These are phyloP conservation scores for Rhinatrema bivittatum DNA, from an alignment of 2,797 vertebrate species.

Conservation along the genomic window DNA sequence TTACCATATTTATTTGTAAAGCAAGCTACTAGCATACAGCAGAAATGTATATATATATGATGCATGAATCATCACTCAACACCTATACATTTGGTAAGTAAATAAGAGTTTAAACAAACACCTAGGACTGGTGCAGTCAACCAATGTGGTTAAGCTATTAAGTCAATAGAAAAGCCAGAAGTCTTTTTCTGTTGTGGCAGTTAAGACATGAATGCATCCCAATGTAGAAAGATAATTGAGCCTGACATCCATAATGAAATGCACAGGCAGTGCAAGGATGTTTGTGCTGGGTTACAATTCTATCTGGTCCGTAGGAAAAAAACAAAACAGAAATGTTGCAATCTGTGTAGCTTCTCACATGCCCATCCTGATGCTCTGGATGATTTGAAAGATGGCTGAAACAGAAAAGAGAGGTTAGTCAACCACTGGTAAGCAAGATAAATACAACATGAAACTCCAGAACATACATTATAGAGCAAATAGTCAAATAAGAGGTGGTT, in stretches of 20 bases:
- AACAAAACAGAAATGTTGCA: constrained; percentile 11
- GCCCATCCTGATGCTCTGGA: constrained; percentile 68
- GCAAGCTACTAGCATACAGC: constrained; percentile 23
- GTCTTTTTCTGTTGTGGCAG: constrained; percentile 44
- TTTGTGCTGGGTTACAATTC: constrained; percentile 1
- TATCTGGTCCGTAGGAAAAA: constrained; percentile 12
- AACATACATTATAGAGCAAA: too few relatives aligned
- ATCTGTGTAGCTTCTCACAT: constrained; percentile 44
- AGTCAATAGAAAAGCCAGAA: constrained; percentile 55
- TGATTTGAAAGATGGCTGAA: constrained; percentile 67
- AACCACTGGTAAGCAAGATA: constrained; percentile 1
- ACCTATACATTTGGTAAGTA: constrained; percentile 17
- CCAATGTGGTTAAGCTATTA: constrained; percentile 30
- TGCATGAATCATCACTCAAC: constrained; percentile 12
- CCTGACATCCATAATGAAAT: constrained; percentile 21
- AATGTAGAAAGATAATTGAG: constrained; percentile 21
- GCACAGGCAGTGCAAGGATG: constrained; percentile 11
- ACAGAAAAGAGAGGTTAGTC: constrained; percentile 7
- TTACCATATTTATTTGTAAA: too few relatives aligned
- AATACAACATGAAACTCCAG: too few relatives aligned
- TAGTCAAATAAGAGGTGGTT: too few relatives aligned
- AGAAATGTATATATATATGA: constrained; percentile 35
- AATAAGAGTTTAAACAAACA: constrained; percentile 19
- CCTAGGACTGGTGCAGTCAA: constrained; percentile 3
- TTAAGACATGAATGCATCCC: constrained; percentile 42